Conservation (phyloP, 2,888 invertebrate genomes). For the Plagodis pulveraria region DNA sequence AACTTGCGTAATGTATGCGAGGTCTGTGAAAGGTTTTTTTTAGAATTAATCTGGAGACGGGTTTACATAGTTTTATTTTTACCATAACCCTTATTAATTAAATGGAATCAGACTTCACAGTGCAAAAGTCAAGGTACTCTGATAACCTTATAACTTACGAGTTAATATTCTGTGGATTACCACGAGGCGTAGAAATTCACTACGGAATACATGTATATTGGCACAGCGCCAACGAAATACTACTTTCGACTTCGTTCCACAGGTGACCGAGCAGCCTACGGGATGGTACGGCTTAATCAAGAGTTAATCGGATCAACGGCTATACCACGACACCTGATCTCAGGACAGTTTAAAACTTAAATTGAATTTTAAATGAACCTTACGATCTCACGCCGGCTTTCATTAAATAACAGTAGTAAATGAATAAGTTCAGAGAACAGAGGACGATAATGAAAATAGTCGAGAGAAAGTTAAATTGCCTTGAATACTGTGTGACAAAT, state of each 20-base stretch:
- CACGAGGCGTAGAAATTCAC: not conserved
- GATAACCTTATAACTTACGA: not conserved
- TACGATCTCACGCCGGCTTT: not conserved
- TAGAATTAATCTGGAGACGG: too few relatives aligned
- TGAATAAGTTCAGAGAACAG: not conserved
- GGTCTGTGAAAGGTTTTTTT: too few relatives aligned
- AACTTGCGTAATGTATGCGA: too few relatives aligned
- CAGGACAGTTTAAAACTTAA: not conserved
- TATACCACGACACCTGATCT: not conserved
- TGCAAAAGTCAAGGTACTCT: not conserved
- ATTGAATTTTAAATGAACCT: not conserved
- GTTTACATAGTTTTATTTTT: too few relatives aligned
- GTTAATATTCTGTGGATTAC: not conserved
- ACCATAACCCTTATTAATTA: too few relatives aligned
- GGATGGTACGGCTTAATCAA: constrained; percentile 23
- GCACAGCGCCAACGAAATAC: constrained; percentile 37
- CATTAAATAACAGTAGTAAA: not conserved
- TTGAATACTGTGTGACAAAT: too few relatives aligned
- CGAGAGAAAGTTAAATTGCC: not conserved
- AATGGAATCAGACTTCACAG: too few relatives aligned
- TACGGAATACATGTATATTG: not conserved
- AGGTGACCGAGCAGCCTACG: constrained; percentile 42
- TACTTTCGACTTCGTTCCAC: constrained; percentile 37
- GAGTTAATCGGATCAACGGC: constrained; percentile 11
- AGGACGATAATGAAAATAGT: not conserved